Evolutionary conservation across 2,797 vertebrate species (phyloP).

Genomic region (Sylvia borin): DNA sequence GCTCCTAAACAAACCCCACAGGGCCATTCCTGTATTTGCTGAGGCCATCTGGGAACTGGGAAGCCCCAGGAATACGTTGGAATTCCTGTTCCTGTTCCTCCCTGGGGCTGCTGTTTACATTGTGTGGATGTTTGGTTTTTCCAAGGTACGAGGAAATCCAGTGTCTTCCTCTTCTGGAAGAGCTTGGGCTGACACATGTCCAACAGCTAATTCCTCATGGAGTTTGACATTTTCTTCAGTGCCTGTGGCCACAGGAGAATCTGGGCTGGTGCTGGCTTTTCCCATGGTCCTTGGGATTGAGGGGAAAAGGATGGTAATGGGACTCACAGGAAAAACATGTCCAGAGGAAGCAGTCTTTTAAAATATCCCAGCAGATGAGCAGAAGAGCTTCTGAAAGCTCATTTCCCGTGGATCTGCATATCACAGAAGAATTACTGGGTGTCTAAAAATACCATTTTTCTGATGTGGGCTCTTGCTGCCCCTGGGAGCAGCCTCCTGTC

Average conservation of each 20-base stretch:
- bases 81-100: background rate
- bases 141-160: background rate
- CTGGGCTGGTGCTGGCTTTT: background rate
- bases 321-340: background rate
- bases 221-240: background rate
- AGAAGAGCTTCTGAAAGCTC: background rate
- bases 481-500: slow-evolving; percentile 6
- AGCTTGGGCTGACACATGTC: background rate
- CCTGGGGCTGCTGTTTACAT: background rate
- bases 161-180: background rate
- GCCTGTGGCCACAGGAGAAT: background rate
- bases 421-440: background rate
- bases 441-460: background rate
- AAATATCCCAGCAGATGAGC: background rate
- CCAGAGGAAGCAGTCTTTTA: background rate
- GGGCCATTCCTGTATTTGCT: background rate
- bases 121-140: background rate
- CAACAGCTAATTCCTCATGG: background rate
- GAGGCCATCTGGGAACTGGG: background rate
- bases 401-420: slow-evolving; percentile 12
- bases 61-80: background rate
- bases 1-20: background rate
- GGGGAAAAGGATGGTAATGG: background rate
- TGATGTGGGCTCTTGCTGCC: background rate
- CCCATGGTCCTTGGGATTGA: background rate